A percentile compares a stretch with the other conserved stretches of the same genome.
Evolutionary conservation across 1,140 invertebrate genomes (phyloP).

Genomic region (Lanistes nyassanus): DNA sequence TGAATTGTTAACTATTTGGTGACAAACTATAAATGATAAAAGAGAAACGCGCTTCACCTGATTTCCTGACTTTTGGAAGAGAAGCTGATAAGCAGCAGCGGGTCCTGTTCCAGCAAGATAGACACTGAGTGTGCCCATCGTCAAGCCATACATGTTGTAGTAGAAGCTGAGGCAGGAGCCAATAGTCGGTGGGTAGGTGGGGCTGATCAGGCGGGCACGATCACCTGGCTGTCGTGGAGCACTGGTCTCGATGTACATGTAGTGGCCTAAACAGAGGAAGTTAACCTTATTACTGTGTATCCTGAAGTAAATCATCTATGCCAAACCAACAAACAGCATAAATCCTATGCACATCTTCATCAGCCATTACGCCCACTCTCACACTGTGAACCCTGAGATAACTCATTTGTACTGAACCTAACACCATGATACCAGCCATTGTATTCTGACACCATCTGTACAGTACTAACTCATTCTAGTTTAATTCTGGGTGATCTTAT

Average conservation of each 20-base stretch:
- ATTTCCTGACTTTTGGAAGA: slow-evolving; percentile 12
- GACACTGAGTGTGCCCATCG: slow-evolving; percentile 55
- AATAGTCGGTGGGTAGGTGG: slow-evolving; percentile 40
- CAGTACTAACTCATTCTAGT: no score
- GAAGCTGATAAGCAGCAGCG: neutral
- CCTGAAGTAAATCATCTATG: no score
- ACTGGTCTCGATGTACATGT: slow-evolving; percentile 80
- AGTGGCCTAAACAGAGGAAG: slow-evolving; percentile 31
- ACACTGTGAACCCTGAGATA: neutral
- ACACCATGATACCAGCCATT: no score
- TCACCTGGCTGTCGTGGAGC: slow-evolving; percentile 65
- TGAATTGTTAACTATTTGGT: no score
- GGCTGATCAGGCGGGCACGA: slow-evolving; percentile 51
- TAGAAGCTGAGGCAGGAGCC: slow-evolving; percentile 71
- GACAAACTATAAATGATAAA: no score
- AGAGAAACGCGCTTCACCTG: slow-evolving; percentile 18
- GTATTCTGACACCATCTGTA: no score
- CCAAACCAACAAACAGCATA: no score
- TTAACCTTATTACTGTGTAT: no score
- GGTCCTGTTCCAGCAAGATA: slow-evolving; percentile 20
- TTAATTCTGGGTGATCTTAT: no score
- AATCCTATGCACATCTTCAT: no score
- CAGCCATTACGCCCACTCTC: no score
- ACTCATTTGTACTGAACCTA: neutral
- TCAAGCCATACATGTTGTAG: slow-evolving; percentile 80